Percentiles rank a stretch among this genome's conserved stretches.
These are phyloP conservation scores for Gasterosteus aculeatus DNA, from an alignment of 2,113 vertebrate genomes.

Conservation along the genomic window DNA sequence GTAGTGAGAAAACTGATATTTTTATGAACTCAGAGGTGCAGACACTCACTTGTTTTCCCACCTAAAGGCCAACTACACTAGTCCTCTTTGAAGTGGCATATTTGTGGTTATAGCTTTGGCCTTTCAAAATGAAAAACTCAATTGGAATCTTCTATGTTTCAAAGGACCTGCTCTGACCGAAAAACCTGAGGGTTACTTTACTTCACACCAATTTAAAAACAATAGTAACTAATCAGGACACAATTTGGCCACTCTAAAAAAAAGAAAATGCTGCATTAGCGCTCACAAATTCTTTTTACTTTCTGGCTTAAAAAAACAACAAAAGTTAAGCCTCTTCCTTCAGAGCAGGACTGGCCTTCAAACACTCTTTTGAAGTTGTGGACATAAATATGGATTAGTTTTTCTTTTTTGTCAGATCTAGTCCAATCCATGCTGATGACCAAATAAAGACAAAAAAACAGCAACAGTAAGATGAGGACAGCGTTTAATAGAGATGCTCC, in stretches of 20 bases:
- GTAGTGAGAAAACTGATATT: constrained; percentile 16
- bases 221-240: constrained; percentile 29
- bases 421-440: constrained; percentile 21
- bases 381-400: constrained; percentile 56
- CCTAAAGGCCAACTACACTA: not conserved
- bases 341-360: constrained; percentile 50
- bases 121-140: constrained; percentile 6
- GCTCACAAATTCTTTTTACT: not conserved
- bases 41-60: not conserved
- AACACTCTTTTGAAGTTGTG: constrained; percentile 46
- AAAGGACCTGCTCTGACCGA: not conserved
- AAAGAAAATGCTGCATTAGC: constrained; percentile 17
- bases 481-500: not conserved
- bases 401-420: constrained; percentile 6
- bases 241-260: constrained; percentile 13
- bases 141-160: constrained; percentile 7
- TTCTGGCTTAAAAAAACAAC: constrained; percentile 28
- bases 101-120: constrained; percentile 19
- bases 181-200: constrained; percentile 18
- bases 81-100: constrained; percentile 17
- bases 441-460: constrained; percentile 55
- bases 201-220: not conserved
- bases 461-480: constrained; percentile 25
- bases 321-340: constrained; percentile 40
- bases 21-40: constrained; percentile 10